A percentile compares a stretch with the other conserved stretches of the same genome.
Evolutionary conservation across 2,888 invertebrate species (phyloP).

Genomic region (Ecdyonurus torrentis): DNA sequence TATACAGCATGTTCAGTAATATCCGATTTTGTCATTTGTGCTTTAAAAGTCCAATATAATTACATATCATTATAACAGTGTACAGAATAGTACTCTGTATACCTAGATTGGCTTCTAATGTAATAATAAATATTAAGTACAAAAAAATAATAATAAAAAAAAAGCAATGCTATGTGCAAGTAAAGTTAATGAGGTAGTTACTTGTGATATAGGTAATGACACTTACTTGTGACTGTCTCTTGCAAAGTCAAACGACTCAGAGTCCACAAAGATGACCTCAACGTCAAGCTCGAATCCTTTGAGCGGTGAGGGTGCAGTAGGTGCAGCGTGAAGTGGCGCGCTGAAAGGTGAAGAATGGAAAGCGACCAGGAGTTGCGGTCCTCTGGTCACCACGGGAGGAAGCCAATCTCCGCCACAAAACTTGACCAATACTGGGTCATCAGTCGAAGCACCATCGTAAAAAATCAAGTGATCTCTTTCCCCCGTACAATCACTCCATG

Average conservation of each 20-base stretch:
- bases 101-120: no score
- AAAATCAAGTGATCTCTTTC: conserved; percentile 63
- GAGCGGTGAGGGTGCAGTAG: conserved; percentile 37
- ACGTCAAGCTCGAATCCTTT: conserved; percentile 72
- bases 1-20: no score
- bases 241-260: conserved; percentile 70
- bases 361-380: conserved; percentile 71
- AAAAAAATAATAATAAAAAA: no score
- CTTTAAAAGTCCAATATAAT: no score
- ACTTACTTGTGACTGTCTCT: conserved; percentile 28
- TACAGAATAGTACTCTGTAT: no score
- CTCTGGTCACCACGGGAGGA: conserved; percentile 57
- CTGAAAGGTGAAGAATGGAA: conserved; percentile 74
- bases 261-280: conserved; percentile 76
- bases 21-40: no score
- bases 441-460: conserved; percentile 67
- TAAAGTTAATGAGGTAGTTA: background rate
- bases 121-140: no score
- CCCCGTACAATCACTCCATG: conserved; percentile 67
- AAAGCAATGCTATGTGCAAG: no score
- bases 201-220: background rate
- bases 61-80: no score
- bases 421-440: conserved; percentile 67
- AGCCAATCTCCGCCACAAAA: conserved; percentile 80
- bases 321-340: conserved; percentile 49